Evolutionary conservation across 2,888 invertebrate genomes (phyloP), one percentile per base, ranked within the genome.

Genomic region (Caenorhabditis sp.): DNA sequence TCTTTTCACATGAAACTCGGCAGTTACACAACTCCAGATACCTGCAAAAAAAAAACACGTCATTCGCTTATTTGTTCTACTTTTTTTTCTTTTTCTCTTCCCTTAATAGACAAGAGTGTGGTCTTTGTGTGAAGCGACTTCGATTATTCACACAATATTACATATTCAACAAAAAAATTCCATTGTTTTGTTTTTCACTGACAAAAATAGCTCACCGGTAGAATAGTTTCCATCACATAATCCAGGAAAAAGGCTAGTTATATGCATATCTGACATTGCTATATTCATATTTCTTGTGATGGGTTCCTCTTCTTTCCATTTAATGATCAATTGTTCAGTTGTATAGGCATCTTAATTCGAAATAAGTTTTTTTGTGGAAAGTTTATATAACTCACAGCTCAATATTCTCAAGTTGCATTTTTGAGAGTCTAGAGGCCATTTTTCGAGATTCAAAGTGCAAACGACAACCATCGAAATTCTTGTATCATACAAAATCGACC

Each of bases 1-100:
- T 17, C 91, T 88, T 59, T 89, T 89, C 68, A 91, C 87, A 75
- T 89, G 89, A 81, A 91, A 91, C 73, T 90, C 89, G 0, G 91
- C 91, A 38, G 89, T 89, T 20, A 90, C 88, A 76, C 91, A 91
- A 76, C 90, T 90, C 89, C 91, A 91, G 77, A 89, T 77, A 26
- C 87, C 87, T 87, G 69, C 5, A 10, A 10, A 36, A 77, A 71
- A 31, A 43, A n/a, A n/a, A n/a, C n/a, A n/a, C n/a, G n/a, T n/a
- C n/a, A n/a, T n/a, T n/a, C n/a, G n/a, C n/a, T n/a, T n/a, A n/a
- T n/a, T n/a, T n/a, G n/a, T n/a, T n/a, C n/a, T n/a, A n/a, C n/a
- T n/a, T n/a, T n/a, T n/a, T n/a, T n/a, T n/a, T n/a, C n/a, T 43
- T 43, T 36, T 60, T 26, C 57, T 27, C n/a, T 12, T 25, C 59